phyloP scores from a whole-genome alignment of 2,888 invertebrate species.

The Euclidia mi region DNA sequence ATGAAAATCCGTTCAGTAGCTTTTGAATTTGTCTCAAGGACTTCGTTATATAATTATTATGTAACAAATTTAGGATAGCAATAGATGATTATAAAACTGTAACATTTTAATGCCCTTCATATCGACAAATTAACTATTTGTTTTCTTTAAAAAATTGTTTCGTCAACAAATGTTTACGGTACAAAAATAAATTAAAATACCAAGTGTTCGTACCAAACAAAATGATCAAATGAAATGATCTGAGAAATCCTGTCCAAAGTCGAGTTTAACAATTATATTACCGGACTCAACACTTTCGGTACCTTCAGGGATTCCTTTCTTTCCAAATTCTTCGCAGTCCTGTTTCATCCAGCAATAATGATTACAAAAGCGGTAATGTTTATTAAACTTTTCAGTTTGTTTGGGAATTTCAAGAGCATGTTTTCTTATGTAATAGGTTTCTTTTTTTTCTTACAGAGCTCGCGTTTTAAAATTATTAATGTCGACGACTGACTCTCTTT shows the following conservation, averaged over 20 bases:
- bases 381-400: slow-evolving; percentile 53
- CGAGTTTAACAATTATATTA: slow-evolving; percentile 56
- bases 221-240: slow-evolving; percentile 37
- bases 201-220: no score
- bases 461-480: slow-evolving; percentile 39
- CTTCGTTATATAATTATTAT: no score
- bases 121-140: no score
- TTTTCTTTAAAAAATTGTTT: no score
- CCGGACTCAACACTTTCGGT: slow-evolving; percentile 47
- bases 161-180: no score
- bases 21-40: no score
- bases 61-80: no score
- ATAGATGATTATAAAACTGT: no score
- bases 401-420: slow-evolving; percentile 35
- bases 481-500: slow-evolving; percentile 39
- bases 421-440: slow-evolving; percentile 38
- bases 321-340: slow-evolving; percentile 50
- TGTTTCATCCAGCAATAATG: slow-evolving; percentile 47
- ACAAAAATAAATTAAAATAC: no score
- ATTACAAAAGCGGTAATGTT: slow-evolving; percentile 50
- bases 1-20: no score
- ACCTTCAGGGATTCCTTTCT: slow-evolving; percentile 34
- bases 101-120: no score
- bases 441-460: slow-evolving; percentile 28
- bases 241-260: slow-evolving; percentile 44